Conservation (phyloP, 2,797 vertebrate species). For the Mustela erminea region DNA sequence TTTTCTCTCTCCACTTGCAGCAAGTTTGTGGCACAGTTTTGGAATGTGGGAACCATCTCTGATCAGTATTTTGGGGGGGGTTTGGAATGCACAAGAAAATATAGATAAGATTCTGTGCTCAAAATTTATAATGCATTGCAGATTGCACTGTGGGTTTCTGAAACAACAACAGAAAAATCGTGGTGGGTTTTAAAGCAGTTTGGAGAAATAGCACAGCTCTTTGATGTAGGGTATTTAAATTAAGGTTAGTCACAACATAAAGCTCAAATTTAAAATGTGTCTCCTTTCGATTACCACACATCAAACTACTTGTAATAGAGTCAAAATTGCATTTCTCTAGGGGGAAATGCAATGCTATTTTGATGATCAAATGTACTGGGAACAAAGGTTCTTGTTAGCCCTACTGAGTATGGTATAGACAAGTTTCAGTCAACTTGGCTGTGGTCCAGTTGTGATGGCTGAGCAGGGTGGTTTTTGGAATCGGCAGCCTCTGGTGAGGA, state of each 20-base stretch:
- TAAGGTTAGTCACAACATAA: conserved; percentile 77
- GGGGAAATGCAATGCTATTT: conserved; percentile 49
- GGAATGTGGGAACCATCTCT: conserved; percentile 41
- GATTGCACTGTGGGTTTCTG: conserved; percentile 42
- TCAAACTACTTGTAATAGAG: conserved; percentile 71
- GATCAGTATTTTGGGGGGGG: conserved; percentile 66
- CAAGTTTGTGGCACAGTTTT: conserved; percentile 74
- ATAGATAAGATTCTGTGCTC: conserved; percentile 73
- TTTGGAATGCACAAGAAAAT: conserved; percentile 63
- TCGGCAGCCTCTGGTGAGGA: background rate
- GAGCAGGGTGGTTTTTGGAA: background rate
- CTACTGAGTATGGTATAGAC: background rate
- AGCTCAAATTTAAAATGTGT: conserved; percentile 77
- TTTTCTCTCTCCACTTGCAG: conserved; percentile 72
- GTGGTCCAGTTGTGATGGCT: background rate
- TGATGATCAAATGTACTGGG: conserved; percentile 53
- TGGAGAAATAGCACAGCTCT: conserved; percentile 46
- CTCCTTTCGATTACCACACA: conserved; percentile 65
- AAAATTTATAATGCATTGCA: conserved; percentile 72
- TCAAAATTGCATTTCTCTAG: conserved; percentile 62
- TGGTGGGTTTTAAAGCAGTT: conserved; percentile 27
- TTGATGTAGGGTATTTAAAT: conserved; percentile 76
- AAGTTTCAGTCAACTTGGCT: conserved; percentile 9
- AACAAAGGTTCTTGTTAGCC: conserved; percentile 61
- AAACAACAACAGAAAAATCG: background rate